Percentiles rank a stretch among this genome's conserved stretches.
Evolutionary conservation across 2,888 invertebrate species (phyloP).

Genomic region (Lasioglossum morio): DNA sequence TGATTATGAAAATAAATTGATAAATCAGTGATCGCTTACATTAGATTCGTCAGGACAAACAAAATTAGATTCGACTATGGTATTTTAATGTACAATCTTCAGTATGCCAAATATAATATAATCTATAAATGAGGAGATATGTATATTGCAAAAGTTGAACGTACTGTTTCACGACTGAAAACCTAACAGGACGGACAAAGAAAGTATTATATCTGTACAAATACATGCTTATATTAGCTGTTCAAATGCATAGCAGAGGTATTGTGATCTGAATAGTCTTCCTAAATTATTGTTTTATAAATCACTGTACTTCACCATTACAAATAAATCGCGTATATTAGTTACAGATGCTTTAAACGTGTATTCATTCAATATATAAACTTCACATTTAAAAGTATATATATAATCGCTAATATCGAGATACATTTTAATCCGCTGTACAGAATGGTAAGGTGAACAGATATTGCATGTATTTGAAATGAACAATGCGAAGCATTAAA

Average conservation of each 20-base stretch:
- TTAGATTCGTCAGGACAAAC: background rate
- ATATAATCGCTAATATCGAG: background rate
- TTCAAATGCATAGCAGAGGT: slow-evolving; percentile 10
- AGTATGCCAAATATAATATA: background rate
- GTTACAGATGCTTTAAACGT: background rate
- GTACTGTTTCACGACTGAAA: background rate
- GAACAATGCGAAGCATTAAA: slow-evolving; percentile 17
- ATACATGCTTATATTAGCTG: slow-evolving; percentile 5
- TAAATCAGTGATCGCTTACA: background rate
- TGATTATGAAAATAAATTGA: slow-evolving; percentile 12
- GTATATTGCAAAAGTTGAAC: background rate
- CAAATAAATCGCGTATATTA: background rate
- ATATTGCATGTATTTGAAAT: slow-evolving; percentile 7
- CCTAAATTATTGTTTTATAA: slow-evolving; percentile 12
- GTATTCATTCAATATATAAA: slow-evolving; percentile 5
- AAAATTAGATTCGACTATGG: background rate
- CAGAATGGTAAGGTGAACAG: background rate
- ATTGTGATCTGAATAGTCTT: background rate
- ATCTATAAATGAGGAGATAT: background rate
- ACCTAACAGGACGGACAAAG: background rate
- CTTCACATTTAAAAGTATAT: slow-evolving; percentile 17
- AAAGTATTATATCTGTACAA: slow-evolving; percentile 11
- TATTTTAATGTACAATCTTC: slow-evolving; percentile 3
- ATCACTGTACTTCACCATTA: background rate
- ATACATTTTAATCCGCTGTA: slow-evolving; percentile 8